These are phyloP conservation scores for Capreolus pygargus DNA, from an alignment of 2,113 vertebrate species.

Conservation along the genomic window DNA sequence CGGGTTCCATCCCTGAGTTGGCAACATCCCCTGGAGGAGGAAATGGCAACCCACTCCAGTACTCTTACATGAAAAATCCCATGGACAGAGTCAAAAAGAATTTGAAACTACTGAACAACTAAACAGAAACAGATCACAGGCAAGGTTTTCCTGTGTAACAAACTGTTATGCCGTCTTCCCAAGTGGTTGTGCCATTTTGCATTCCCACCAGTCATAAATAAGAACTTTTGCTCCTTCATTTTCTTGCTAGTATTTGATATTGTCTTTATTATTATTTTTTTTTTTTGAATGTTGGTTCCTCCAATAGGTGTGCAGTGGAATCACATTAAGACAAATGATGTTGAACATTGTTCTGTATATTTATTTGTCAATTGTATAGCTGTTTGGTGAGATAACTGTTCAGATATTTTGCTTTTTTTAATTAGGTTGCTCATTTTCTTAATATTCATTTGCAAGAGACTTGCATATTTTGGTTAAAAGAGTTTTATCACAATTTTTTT, in stretches of 20 bases:
- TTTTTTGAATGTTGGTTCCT: not conserved
- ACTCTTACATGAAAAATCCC: not conserved
- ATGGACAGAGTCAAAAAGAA: not conserved
- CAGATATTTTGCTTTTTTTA: not conserved
- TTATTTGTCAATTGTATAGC: not conserved
- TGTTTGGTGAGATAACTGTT: not conserved
- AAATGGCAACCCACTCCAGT: not conserved
- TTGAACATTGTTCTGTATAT: not conserved
- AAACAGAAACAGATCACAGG: not conserved
- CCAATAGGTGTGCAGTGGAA: not conserved
- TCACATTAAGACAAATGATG: not conserved
- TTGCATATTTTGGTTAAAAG: not conserved
- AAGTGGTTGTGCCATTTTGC: not conserved
- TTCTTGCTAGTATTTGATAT: not conserved
- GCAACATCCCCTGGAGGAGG: not conserved
- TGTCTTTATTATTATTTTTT: not conserved
- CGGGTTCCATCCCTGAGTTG: accelerated
- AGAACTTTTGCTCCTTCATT: not conserved
- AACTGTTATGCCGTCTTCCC: not conserved
- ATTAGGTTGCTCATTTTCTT: not conserved
- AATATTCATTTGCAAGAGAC: not conserved
- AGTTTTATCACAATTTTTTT: not conserved
- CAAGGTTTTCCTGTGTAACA: not conserved
- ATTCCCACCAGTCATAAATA: not conserved
- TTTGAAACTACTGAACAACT: not conserved